Conservation (phyloP, 2,888 invertebrate genomes). For the Orthosia gothica region DNA sequence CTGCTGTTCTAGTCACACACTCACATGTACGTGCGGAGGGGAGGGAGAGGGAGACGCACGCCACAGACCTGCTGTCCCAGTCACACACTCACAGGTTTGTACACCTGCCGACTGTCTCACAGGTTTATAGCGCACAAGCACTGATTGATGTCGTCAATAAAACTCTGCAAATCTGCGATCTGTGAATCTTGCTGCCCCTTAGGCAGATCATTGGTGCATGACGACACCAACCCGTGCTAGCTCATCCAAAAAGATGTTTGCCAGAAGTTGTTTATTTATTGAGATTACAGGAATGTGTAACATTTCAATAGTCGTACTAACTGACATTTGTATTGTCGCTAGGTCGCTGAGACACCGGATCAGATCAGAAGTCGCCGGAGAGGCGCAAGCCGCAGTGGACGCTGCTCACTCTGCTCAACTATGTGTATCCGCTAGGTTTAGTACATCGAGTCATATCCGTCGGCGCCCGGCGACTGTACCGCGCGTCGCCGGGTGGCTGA, state of each 20-base stretch:
- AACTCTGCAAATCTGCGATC: no score
- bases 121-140: no score
- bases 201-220: no score
- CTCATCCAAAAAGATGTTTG: no score
- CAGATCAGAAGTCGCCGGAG: neutral
- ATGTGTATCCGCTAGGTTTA: slow-evolving; percentile 59
- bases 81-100: slow-evolving; percentile 18
- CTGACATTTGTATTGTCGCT: neutral
- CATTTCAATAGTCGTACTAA: neutral
- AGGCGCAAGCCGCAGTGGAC: slow-evolving; percentile 11
- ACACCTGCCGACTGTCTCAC: no score
- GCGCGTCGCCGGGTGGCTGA: slow-evolving; percentile 34
- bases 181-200: no score
- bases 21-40: neutral
- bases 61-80: slow-evolving; percentile 68
- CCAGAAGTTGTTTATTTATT: no score
- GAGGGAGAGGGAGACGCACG: slow-evolving; percentile 29
- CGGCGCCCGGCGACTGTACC: slow-evolving; percentile 58
- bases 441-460: slow-evolving; percentile 71
- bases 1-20: slow-evolving; percentile 15
- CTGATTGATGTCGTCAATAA: no score
- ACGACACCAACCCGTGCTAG: no score
- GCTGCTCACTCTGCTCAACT: slow-evolving; percentile 71
- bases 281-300: neutral
- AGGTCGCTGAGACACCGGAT: slow-evolving; percentile 50